Conservation (phyloP, 2,113 vertebrate species). For the Kryptolebias marmoratus region DNA sequence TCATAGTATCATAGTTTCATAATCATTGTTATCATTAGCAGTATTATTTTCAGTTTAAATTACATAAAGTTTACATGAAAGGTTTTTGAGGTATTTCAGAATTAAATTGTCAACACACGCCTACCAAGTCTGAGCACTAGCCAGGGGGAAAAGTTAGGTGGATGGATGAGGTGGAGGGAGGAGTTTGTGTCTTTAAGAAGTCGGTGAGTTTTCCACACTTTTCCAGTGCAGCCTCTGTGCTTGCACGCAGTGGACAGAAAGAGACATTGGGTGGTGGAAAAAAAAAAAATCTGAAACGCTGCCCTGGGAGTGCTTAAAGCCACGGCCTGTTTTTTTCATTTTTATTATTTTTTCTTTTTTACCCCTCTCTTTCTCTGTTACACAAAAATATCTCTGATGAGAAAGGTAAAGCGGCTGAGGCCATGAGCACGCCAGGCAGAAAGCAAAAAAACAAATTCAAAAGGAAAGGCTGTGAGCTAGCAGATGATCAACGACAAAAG, state of each 20-base stretch:
- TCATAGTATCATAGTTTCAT: constrained; percentile 86
- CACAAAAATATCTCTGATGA: constrained; percentile 85
- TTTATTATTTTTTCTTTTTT: background rate
- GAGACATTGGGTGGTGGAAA: constrained; percentile 40
- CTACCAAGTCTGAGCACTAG: constrained; percentile 91
- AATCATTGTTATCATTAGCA: constrained; percentile 84
- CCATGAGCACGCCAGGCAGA: constrained; percentile 47
- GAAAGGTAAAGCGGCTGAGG: constrained; percentile 62
- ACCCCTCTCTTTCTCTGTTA: constrained; percentile 74
- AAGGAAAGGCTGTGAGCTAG: constrained; percentile 48
- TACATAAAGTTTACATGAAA: constrained; percentile 99
- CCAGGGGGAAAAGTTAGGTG: constrained; percentile 75
- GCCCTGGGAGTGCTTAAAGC: constrained; percentile 38
- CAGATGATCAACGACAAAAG: constrained; percentile 58
- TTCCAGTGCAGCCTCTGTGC: constrained; percentile 71
- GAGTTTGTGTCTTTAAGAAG: constrained; percentile 63
- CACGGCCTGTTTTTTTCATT: constrained; percentile 38
- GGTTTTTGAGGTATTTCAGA: constrained; percentile 99
- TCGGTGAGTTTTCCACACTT: constrained; percentile 68
- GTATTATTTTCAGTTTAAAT: constrained; percentile 86
- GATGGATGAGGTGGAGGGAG: constrained; percentile 66
- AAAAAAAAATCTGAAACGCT: background rate
- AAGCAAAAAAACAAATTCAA: constrained; percentile 1
- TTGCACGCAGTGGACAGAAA: constrained; percentile 66
- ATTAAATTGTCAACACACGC: constrained; percentile 97